Evolutionary conservation across 2,888 invertebrate genomes (phyloP), one percentile per base, ranked within the genome.

Genomic region (Tetragnatha montana): DNA sequence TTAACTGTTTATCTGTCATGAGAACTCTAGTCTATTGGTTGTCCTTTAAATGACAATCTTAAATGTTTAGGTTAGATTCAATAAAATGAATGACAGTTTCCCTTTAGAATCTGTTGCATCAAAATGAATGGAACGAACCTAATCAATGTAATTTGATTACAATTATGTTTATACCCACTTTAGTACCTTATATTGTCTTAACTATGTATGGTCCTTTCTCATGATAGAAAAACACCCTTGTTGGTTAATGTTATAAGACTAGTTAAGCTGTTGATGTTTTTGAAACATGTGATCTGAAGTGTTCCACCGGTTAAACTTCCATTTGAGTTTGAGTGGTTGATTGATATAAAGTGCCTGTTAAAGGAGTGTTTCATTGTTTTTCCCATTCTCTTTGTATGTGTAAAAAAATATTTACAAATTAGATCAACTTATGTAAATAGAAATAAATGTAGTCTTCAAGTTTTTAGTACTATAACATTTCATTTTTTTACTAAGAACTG

Each of bases 401-500:
- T 84, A 75, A 75, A 21, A 19, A 8, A 68, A 12, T 73, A 47
- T 84, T 84, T 84, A 69, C 76, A 68, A 76, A 68, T 76, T 69
- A 49, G 83, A 84, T 84, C 76, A 84, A 84, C 49, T 76, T 84
- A 47, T 84, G 83, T 84, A 84, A 47, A 84, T 84, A 84, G 74
- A 6, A 74, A 49, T 80, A 51, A 80, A 68, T 84, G 76, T 84
- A 84, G 21, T 73, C 69, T 85, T 71, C n/a, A 70, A 85, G 50
- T 81, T 80, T 35, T 74, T 74, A 86, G 80, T 80, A 68, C 21
- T 80, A 51, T 80, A 51, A 10, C n/a, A 50, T 79, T 81, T 84
- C 75, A 50, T 70, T 80, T 88, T 86, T 88, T 81, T 85, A 81
- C 76, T 74, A 74, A 85, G 81, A 68, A 75, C 47, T 89, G 89